Percentiles rank a stretch among this genome's conserved stretches.
Conservation (phyloP, 2,113 vertebrate species). For the Potamarius usumacintae region DNA sequence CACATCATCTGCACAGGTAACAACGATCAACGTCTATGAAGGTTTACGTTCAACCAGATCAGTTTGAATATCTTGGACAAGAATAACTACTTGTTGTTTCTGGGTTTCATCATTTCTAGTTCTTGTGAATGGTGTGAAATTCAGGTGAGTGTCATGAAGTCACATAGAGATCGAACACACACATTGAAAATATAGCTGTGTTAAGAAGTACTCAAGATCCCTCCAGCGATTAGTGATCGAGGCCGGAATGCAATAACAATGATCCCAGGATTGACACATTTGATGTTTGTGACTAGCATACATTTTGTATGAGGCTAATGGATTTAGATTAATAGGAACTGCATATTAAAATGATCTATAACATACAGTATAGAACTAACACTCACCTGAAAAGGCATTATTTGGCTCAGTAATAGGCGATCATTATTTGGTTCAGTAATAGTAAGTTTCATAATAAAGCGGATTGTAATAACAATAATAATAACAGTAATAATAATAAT, state of each 20-base stretch:
- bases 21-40: neutral
- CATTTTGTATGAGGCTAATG: neutral
- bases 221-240: neutral
- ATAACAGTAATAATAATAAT: no score
- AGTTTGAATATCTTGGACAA: neutral
- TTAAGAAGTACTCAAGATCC: neutral
- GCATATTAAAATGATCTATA: neutral
- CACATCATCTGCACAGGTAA: constrained; percentile 71
- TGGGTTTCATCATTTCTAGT: neutral
- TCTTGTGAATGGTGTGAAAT: neutral
- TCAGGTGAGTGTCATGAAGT: neutral
- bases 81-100: neutral
- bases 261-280: neutral
- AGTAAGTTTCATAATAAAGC: neutral
- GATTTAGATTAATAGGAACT: neutral
- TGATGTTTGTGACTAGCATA: neutral
- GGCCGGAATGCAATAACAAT: neutral
- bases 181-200: neutral
- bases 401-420: no score
- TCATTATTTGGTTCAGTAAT: no score
- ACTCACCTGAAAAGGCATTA: neutral
- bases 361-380: neutral
- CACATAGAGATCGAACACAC: neutral
- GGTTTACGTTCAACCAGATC: neutral
- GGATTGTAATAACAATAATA: no score